These are phyloP conservation scores for Drosophila rhopaloa DNA, from an alignment of 1,140 invertebrate species.

Conservation along the genomic window DNA sequence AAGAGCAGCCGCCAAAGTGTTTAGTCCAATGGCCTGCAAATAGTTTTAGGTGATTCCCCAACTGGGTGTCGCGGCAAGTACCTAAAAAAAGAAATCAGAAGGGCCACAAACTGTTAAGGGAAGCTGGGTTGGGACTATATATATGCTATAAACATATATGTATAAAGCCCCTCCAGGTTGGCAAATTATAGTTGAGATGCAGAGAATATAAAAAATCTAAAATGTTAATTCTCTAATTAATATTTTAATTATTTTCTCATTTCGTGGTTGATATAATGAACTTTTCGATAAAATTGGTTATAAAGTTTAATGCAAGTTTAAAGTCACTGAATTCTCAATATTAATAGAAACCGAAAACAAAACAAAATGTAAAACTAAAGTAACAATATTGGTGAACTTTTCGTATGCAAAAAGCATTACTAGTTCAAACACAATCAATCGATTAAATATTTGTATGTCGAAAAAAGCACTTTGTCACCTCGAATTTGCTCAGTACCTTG, in stretches of 20 bases:
- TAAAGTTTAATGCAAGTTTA: too few species aligned
- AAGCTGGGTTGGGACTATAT: neutral
- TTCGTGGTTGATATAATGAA: too few species aligned
- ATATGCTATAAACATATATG: neutral
- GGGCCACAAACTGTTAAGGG: neutral
- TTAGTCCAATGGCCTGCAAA: slow-evolving; percentile 58
- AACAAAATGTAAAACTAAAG: too few species aligned
- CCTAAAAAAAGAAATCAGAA: neutral
- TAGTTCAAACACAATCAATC: neutral
- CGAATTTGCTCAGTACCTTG: slow-evolving; percentile 20
- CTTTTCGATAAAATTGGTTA: too few species aligned
- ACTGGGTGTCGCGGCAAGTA: slow-evolving; percentile 16
- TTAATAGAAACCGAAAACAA: too few species aligned
- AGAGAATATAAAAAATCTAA: too few species aligned
- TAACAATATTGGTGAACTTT: too few species aligned
- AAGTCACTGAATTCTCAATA: too few species aligned
- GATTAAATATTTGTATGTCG: neutral
- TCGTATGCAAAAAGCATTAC: neutral
- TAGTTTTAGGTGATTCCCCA: slow-evolving; percentile 59
- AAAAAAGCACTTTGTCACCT: neutral
- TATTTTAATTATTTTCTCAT: too few species aligned
- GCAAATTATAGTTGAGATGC: too few species aligned
- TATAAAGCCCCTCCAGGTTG: too few species aligned
- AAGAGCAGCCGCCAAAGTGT: slow-evolving; percentile 51
- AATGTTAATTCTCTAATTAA: too few species aligned